Conservation (phyloP, 2,888 invertebrate species). For the Eudasyphora cyanicolor region DNA sequence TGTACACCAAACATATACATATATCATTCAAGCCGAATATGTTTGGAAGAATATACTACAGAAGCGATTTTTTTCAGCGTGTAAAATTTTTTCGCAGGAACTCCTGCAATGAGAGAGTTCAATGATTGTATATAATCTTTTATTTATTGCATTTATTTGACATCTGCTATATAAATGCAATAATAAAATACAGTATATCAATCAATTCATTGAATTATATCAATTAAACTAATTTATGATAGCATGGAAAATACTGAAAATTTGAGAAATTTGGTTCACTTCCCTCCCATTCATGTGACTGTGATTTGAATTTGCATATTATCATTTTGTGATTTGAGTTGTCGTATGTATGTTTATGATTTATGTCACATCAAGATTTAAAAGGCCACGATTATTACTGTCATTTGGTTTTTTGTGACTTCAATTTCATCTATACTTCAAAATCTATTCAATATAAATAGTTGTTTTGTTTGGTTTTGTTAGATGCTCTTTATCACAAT, state of each 20-base stretch:
- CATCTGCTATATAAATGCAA: no score
- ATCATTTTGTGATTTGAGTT: neutral
- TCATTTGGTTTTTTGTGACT: neutral
- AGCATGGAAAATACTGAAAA: neutral
- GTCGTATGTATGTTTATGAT: slow-evolving; percentile 32
- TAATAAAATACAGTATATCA: neutral
- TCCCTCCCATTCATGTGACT: neutral
- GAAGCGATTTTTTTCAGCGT: no score
- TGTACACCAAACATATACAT: no score
- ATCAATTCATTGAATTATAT: neutral
- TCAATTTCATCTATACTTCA: neutral
- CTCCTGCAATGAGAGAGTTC: no score
- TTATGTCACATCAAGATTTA: slow-evolving; percentile 34
- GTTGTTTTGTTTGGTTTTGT: no score
- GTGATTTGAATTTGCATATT: neutral
- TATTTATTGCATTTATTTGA: no score
- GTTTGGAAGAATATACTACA: no score
- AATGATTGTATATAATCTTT: no score
- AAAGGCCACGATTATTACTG: neutral
- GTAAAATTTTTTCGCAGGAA: no score
- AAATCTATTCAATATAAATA: neutral
- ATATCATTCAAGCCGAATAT: no score
- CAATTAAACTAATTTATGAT: neutral
- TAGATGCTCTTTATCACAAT: no score
- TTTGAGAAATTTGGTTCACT: neutral